Evolutionary conservation across 2,888 invertebrate genomes (phyloP), one percentile per base, ranked within the genome.

Genomic region (Acrobasis repandana): DNA sequence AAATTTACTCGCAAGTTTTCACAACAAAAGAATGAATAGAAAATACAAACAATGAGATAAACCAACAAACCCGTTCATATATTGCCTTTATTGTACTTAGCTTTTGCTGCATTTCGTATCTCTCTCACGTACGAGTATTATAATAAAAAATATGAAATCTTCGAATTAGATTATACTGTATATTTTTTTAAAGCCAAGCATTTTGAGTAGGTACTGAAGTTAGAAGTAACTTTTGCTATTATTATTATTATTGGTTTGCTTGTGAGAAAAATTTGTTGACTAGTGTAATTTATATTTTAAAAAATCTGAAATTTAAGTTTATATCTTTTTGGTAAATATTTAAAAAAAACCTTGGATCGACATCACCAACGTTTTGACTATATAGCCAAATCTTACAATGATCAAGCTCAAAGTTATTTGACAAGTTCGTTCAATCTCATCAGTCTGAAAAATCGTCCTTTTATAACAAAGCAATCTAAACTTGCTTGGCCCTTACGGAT

Each of bases 401-500:
- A 38, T 38, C 11, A 38, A 43, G 43, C 43, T 43, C 11, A 43
- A 43, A 43, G 43, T 43, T 43, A 43, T 14, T n/a, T 43, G 43
- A 43, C 43, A 43, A 43, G 43, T 43, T 43, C 43, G n/a, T 43
- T 43, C 43, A 43, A 43, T 43, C 43, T 43, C n/a, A n/a, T n/a
- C 43, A 3, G 5, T n/a, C 6, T 38, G 38, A 38, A 38, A 43
- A 43, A 43, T 5, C 43, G 43, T 43, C 43, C 43, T n/a, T 43
- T 43, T 43, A 43, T 36, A 1, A 52, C 50, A 50, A 50, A 50
- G 50, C n/a, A 50, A 50, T 50, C 28, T n/a, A 3, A 50, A 50
- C 50, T 50, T 50, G 50, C 20, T 28, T 33, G 50, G 10, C 14
- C 50, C 28, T 50, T 50, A 28, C 6, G 50, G 43, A 43, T 43